Evolutionary conservation across 2,888 invertebrate genomes (phyloP), one percentile per base, ranked within the genome.

Genomic region (Limnephilus marmoratus): DNA sequence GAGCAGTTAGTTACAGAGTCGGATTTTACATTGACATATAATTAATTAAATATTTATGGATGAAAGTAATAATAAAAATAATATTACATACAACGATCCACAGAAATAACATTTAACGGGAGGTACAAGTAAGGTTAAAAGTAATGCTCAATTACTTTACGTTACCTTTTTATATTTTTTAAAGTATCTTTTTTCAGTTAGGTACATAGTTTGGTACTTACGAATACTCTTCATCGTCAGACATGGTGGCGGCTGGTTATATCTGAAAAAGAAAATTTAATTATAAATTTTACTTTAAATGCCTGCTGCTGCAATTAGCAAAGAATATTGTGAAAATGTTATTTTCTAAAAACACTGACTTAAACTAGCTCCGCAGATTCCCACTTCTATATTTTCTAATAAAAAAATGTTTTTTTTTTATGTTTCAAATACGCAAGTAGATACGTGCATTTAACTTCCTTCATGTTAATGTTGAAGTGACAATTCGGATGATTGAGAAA

Each of bases 171-270:
- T 37, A 41, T 37, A 85, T 18, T 37, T 85, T 83, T 92, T 92
- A 90, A 80, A 49, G 37, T 92, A 82, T 90, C 92, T 83, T 90
- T 31, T 53, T 34, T 81, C 24, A 68, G 9, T 68, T 45, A 49
- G 15, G 9, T 3, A 86, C 13, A 86, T 53, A 34, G 41, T 41
- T 31, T 87, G 93, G 93, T 97, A 98, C 98, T 98, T 97, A 98
- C 98, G 98, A 98, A 97, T 98, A 98, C 97, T 98, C 98, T 96
- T 98, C 98, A 96, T 98, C 98, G 97, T 98, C 98, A 97, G 98
- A 98, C 98, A 98, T 98, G 97, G 96, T 80, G 91, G 93, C 98
- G 96, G 96, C 95, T 95, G 95, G 95, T 96, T 96, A 95, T 95
- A 68, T 96, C 96, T 96, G 96, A 91, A 95, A 96, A 91, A 83